Evolutionary conservation across 2,113 vertebrate genomes (phyloP), one percentile per base, ranked within the genome.

Genomic region (Eublepharis macularius): DNA sequence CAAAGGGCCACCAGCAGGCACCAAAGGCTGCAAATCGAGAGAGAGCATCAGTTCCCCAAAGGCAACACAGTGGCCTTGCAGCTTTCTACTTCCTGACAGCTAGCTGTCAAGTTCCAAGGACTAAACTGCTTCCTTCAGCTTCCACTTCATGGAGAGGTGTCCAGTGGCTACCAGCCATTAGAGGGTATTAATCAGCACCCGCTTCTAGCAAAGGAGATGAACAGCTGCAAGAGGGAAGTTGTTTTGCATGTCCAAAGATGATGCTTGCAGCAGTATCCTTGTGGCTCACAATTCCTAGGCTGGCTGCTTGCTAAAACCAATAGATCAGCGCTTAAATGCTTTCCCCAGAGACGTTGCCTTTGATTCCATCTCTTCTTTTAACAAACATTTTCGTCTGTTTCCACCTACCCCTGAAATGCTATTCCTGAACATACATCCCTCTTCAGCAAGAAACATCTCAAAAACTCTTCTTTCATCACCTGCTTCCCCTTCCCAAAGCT

Each of bases 241-340:
- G 8, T 63, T 73, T 45, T 73, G 7, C 8, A 13, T 39, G 9
- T 73, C 13, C 39, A 45, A 63, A 80, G 41, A 47, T 10, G 39
- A 72, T 16, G 34, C 63, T 51, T 51, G n/a, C 74, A 85, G 9
- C 17, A 43, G 87, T 88, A 89, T 91, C 92, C 92, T 92, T 90
- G 90, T 29, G 86, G 92, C 91, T 90, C 32, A 91, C 82, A 90
- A 83, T 82, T 1, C 86, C n/a, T 83, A 90, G 83, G 70, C 66
- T 90, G 86, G 85, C 76, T 88, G 89, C 85, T 92, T 4, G 0
- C 86, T 90, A 81, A 89, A 87, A 88, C n/a, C 89, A 93, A 70
- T 47, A 92, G 91, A 87, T 90, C 82, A 92, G 84, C 90, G 86
- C 89, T 92, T 92, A 91, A 82, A 90, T 91, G 90, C 90, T 90